Base-by-base conservation (phyloP, 2,113 vertebrate genomes). In the Triplophysa siluroides region DNA sequence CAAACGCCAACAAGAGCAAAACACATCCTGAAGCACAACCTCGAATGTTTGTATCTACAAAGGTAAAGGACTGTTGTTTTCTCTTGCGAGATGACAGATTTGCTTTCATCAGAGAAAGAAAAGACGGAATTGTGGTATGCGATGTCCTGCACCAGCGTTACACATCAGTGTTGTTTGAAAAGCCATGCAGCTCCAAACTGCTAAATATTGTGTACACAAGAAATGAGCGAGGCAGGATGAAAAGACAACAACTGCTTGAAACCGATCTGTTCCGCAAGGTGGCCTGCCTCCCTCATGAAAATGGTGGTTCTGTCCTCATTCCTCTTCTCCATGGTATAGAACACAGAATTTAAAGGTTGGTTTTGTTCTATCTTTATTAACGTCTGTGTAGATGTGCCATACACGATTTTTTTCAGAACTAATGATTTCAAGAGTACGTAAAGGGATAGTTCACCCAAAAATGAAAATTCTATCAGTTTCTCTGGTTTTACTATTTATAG, bases 41-140 rank as follows among this genome's bases (percentile, higher is more conserved):
- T 58, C 21, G 78, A 73, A 52, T 80, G 62, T 66, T 81, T 65
- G 52, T 23, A 52, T 83, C 80, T 80, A 1, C 71, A 4, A 82
- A 83, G 63, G 54, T 76, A 79, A 79, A 58, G 65, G 23, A 85
- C 79, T 38, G 68, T 54, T 58, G 76, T 67, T 67, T 67, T 38
- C 33, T 67, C 29, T 38, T 67, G 33, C 26, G 58, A 24, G 58
- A 23, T 10, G 26, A 77, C 14, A 14, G 62, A 16, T 77, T 78
- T 77, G 75, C 76, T 74, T 85, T 85, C 50, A 66, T 67, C 60
- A 54, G 50, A 54, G 18, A 81, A 79, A 79, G 60, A 69, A 81
- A 14, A 66, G 70, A 80, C 8, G 70, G 79, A 0, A 74, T 50
- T 26, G 18, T 75, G 29, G 2, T 43, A 43, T 62, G 72, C 4